Evolutionary conservation across 2,113 vertebrate genomes (phyloP), one percentile per base, ranked within the genome.

Genomic region (Calonectris borealis): DNA sequence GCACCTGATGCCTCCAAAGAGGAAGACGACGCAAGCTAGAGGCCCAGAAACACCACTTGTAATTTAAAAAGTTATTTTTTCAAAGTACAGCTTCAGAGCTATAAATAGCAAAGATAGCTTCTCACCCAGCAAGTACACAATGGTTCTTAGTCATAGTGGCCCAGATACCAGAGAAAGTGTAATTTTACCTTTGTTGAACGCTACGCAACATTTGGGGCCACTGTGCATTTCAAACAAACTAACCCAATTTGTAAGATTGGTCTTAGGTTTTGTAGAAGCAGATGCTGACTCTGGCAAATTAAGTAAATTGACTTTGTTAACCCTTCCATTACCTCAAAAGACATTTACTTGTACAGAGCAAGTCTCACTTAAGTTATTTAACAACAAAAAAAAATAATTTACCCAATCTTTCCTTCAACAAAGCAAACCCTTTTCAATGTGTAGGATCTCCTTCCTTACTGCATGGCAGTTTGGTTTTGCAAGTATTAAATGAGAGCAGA

Each of bases 1-100:
- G 55, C 40, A 79, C 22, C 60, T 51, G 38, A 20, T 60, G 83
- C 66, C 61, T 76, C 62, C 68, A 48, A 58, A 52, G 34, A 88
- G 36, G 48, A 68, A 14, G 62, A 54, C 14, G 6, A 92, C 12
- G 6, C 68, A 27, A 38, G 66, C 79, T 73, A 69, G n/a, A 92
- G 65, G 77, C 83, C 89, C 61, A 65, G 73, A 55, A 89, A 78
- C 62, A 75, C 21, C 76, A 34, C 83, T 69, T 82, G 49, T 46
- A 44, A 87, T 92, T 91, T 68, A 27, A 87, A 91, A 72, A 61
- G 31, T 82, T 90, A 79, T 89, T 93, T 89, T 93, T 95, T 83
- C 77, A 81, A 96, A 91, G 85, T n/a, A 66, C 36, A 69, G 66
- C 62, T 78, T 79, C 29, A 36, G 11, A 58, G 51, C 54, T 92